These are phyloP conservation scores for Coracias cyanogaster DNA, from an alignment of 2,797 vertebrate genomes.

Conservation along the genomic window DNA sequence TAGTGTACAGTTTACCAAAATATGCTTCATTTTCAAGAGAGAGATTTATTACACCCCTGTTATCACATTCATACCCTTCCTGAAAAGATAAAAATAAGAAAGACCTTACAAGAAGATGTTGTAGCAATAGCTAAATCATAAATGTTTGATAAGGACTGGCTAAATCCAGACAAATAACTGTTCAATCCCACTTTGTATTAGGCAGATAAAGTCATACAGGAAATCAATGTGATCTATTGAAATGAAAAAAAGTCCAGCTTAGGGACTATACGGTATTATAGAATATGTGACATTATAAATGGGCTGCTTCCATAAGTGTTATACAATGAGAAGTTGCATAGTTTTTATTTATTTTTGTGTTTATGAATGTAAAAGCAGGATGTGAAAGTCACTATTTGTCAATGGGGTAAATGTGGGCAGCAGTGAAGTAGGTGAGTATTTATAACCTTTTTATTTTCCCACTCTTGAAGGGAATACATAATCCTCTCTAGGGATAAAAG, in stretches of 20 bases:
- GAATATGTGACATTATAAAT: slow-evolving; percentile 78
- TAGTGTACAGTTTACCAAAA: slow-evolving; percentile 16
- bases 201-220: slow-evolving; percentile 96
- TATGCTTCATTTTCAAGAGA: slow-evolving; percentile 50
- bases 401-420: neutral
- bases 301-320: slow-evolving; percentile 74
- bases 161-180: slow-evolving; percentile 82
- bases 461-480: slow-evolving; percentile 61
- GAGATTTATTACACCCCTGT: slow-evolving; percentile 76
- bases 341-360: slow-evolving; percentile 65
- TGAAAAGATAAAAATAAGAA: slow-evolving; percentile 81
- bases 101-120: slow-evolving; percentile 77
- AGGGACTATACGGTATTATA: slow-evolving; percentile 65
- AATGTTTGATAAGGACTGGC: slow-evolving; percentile 82
- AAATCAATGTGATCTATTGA: slow-evolving; percentile 95
- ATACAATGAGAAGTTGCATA: slow-evolving; percentile 75
- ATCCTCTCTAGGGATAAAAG: slow-evolving; percentile 64
- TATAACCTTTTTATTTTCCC: slow-evolving; percentile 57
- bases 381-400: slow-evolving; percentile 40
- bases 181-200: slow-evolving; percentile 89
- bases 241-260: slow-evolving; percentile 85
- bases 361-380: slow-evolving; percentile 53
- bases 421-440: slow-evolving; percentile 48
- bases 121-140: slow-evolving; percentile 83
- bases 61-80: slow-evolving; percentile 71